Evolutionary conservation across 2,888 invertebrate species (phyloP).

Genomic region (Cepaea hortensis): DNA sequence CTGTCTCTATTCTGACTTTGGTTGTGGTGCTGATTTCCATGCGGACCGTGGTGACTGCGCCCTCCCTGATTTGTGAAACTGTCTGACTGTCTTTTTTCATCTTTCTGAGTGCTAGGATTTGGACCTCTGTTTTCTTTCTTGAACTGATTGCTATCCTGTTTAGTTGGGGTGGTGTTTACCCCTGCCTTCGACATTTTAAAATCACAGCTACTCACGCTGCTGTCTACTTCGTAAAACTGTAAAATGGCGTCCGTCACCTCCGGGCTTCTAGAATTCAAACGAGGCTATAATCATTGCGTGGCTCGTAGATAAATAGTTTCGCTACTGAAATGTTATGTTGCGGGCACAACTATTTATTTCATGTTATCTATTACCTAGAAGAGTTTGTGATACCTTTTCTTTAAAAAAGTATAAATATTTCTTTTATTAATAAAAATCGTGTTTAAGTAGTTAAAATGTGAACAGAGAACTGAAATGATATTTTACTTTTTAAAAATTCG

Average conservation of each 20-base stretch:
- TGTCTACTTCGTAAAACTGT: background rate
- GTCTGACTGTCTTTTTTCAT: conserved; percentile 32
- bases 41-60: background rate
- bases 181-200: conserved; percentile 50
- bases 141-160: conserved; percentile 46
- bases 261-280: conserved; percentile 32
- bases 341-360: background rate
- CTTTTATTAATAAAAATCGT: too few relatives aligned
- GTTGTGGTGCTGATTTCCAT: conserved; percentile 3
- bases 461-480: too few relatives aligned
- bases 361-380: background rate
- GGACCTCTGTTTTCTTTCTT: conserved; percentile 44
- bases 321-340: background rate
- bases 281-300: conserved; percentile 25
- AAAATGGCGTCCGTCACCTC: conserved; percentile 46
- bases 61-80: conserved; percentile 21
- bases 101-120: background rate
- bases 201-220: background rate
- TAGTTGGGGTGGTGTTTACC: conserved; percentile 42
- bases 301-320: background rate
- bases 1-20: conserved; percentile 20
- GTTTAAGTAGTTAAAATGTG: too few relatives aligned
- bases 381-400: too few relatives aligned
- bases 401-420: too few relatives aligned
- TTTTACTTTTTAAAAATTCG: too few relatives aligned